Evolutionary conservation across 2,888 invertebrate genomes (phyloP), one percentile per base, ranked within the genome.

Genomic region (Endomychus coccineus): DNA sequence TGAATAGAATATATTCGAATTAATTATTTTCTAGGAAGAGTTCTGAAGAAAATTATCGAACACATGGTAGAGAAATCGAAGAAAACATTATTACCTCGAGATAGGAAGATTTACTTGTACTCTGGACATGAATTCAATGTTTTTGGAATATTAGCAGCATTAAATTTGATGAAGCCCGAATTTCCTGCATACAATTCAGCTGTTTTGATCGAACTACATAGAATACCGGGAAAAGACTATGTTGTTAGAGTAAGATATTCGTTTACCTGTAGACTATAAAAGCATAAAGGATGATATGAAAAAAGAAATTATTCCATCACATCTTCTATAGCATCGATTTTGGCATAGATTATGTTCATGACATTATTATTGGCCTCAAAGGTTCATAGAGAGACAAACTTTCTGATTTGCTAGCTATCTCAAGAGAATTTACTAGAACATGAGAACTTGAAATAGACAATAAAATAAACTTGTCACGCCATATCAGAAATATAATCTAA

Each of bases 71-170:
- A 42, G 13, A 57, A 56, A 42, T 42, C 54, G 3, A 44, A 43
- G 7, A 43, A 49, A 15, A 30, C 25, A 2, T 34, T 54, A n/a
- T 5, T 40, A 2, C 49, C 52, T 3, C 35, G 42, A 10, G 51
- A 43, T 1, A 52, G 55, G 3, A 70, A 68, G 45, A 55, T 73
- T 16, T 65, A 60, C 45, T 47, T 74, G 14, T 72, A 68, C 54
- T 67, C 71, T 16, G 73, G 69, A 1, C 78, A 78, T 54, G 77
- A 78, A 50, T 69, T 71, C 3, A 75, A 74, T 16, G 61, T 77
- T 4, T 65, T 71, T 9, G 66, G 71, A 22, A 45, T 75, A 16
- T 56, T 75, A 17, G 57, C 60, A 11, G 67, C 71, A 16, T 56
- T 77, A 11, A 60, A 63, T 6, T 56, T 73, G 11, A 75, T 61